These are phyloP conservation scores for Drosophila fulvimacula DNA, from an alignment of 2,888 invertebrate genomes.

Conservation along the genomic window DNA sequence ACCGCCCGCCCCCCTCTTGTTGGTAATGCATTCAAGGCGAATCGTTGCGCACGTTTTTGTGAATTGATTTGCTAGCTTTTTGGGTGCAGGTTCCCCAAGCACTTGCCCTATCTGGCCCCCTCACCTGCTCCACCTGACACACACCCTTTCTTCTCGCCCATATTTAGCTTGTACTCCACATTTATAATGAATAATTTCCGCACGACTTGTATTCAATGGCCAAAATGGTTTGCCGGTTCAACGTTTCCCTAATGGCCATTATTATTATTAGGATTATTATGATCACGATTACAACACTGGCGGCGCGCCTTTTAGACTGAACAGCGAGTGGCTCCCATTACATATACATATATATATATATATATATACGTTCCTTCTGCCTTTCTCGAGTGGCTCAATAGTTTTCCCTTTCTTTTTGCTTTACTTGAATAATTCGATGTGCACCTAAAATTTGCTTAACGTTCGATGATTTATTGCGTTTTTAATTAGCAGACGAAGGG, in stretches of 20 bases:
- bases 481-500: slow-evolving; percentile 46
- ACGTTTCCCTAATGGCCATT: slow-evolving; percentile 76
- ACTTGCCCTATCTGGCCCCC: neutral
- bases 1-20: too few relatives aligned
- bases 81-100: slow-evolving; percentile 23
- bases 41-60: slow-evolving; percentile 50
- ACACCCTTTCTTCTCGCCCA: neutral
- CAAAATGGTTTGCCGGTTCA: slow-evolving; percentile 66
- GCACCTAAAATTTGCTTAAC: slow-evolving; percentile 34
- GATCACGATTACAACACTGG: slow-evolving; percentile 58
- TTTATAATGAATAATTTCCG: slow-evolving; percentile 80
- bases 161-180: slow-evolving; percentile 27
- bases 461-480: slow-evolving; percentile 69
- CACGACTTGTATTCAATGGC: slow-evolving; percentile 73
- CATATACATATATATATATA: slow-evolving; percentile 8
- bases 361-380: neutral
- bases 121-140: neutral
- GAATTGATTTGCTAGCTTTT: slow-evolving; percentile 71
- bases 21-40: slow-evolving; percentile 28
- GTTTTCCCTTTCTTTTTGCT: slow-evolving; percentile 32
- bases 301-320: slow-evolving; percentile 33
- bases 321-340: neutral
- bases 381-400: slow-evolving; percentile 16
- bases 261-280: slow-evolving; percentile 68
- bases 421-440: slow-evolving; percentile 39